Conservation (phyloP, 2,113 vertebrate genomes). For the Mionectes macconnelli region DNA sequence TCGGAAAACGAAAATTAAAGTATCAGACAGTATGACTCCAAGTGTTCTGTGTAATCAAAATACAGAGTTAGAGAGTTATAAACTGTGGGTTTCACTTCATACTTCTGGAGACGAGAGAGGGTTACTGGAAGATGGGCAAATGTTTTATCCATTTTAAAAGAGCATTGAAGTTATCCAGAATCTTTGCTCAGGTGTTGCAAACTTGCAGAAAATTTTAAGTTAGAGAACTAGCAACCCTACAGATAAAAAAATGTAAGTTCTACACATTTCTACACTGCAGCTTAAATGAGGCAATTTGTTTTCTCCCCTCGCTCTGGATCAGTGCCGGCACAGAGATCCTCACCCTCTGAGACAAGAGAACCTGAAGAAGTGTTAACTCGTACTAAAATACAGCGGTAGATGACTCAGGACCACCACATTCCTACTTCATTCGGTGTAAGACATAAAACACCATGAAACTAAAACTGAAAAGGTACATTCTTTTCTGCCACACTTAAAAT, state of each 20-base stretch:
- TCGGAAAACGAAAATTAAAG: neutral
- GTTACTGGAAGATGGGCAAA: neutral
- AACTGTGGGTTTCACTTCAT: neutral
- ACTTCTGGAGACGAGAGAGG: rapidly evolving
- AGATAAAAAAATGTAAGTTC: rapidly evolving
- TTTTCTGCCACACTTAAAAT: neutral
- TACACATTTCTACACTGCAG: neutral
- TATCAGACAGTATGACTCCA: neutral
- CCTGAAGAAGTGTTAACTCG: neutral
- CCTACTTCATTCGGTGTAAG: neutral
- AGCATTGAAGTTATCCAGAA: neutral
- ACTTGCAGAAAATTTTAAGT: neutral
- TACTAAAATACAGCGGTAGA: neutral
- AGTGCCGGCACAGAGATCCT: neutral
- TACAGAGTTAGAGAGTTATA: neutral
- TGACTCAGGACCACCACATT: neutral
- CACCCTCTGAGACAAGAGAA: neutral
- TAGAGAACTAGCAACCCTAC: neutral
- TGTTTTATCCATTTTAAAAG: neutral
- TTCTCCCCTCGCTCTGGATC: neutral
- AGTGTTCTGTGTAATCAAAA: neutral
- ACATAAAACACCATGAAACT: neutral
- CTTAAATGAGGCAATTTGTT: neutral
- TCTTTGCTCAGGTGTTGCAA: neutral
- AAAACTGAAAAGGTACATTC: neutral